Evolutionary conservation across 1,140 invertebrate genomes (phyloP).

Genomic region (Lucilia cuprina): DNA sequence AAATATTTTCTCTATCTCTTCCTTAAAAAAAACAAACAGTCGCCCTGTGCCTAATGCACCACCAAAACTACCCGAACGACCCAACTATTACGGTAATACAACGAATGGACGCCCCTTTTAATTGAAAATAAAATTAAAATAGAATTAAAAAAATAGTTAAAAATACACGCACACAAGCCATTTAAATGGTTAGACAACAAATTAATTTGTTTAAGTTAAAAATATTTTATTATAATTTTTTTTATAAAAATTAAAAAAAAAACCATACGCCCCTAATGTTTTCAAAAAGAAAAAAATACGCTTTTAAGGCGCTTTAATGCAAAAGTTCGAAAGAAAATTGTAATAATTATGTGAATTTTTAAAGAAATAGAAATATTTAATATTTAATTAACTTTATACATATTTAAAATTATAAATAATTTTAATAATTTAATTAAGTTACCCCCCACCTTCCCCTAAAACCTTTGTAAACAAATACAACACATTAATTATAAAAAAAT

Average conservation of each 20-base stretch:
- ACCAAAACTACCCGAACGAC: conserved; percentile 55
- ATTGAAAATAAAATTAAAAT: neutral
- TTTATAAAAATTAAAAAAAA: neutral
- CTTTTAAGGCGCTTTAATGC: conserved; percentile 29
- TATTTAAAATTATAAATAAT: conserved; percentile 33
- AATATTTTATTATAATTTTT: conserved; percentile 7
- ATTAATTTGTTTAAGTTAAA: neutral
- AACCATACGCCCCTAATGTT: too few species aligned
- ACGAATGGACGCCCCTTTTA: conserved; percentile 52
- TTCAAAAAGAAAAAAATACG: neutral
- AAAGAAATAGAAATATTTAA: neutral
- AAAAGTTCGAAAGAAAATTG: neutral
- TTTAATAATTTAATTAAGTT: too few species aligned
- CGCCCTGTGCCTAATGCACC: conserved; percentile 54
- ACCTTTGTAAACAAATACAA: neutral
- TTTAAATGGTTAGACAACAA: neutral
- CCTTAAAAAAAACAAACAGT: conserved; percentile 41
- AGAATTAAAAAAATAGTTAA: neutral
- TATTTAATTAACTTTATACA: neutral
- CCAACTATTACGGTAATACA: conserved; percentile 54
- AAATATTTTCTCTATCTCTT: conserved; percentile 35
- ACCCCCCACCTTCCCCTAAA: too few species aligned
- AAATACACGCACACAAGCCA: neutral
- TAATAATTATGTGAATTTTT: neutral
- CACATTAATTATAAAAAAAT: too few species aligned